These are phyloP conservation scores for Anas flavirostris DNA, from an alignment of 2,797 vertebrate species.

Conservation along the genomic window DNA sequence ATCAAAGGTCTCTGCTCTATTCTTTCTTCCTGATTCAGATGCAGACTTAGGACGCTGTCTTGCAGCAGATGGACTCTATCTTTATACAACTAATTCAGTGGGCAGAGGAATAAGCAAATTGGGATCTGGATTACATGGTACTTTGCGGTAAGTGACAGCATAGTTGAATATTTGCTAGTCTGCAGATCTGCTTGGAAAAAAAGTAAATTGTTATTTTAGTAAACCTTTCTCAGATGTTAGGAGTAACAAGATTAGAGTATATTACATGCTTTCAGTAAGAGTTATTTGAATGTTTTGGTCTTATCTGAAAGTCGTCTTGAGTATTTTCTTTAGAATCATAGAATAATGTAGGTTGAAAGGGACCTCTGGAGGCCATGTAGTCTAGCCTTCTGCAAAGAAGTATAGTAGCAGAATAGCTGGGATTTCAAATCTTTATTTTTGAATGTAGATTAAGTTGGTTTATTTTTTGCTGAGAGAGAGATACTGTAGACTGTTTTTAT, in stretches of 20 bases:
- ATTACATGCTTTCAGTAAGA: not conserved
- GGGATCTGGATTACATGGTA: conserved; percentile 97
- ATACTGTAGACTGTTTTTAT: not conserved
- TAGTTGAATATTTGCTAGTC: not conserved
- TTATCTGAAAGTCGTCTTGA: not conserved
- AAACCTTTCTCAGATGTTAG: not conserved
- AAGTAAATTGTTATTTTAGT: not conserved
- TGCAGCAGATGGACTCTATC: conserved; percentile 95
- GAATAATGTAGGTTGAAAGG: not conserved
- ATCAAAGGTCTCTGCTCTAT: not conserved
- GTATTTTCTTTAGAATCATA: not conserved
- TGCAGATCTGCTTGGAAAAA: not conserved
- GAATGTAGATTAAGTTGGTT: not conserved
- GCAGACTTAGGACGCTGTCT: conserved; percentile 97
- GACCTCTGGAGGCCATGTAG: not conserved
- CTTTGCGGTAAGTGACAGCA: conserved; percentile 88
- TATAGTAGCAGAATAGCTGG: not conserved
- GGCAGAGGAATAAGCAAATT: conserved; percentile 98
- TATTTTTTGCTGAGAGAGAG: not conserved
- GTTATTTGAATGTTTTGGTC: not conserved
- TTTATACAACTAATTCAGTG: conserved; percentile 97
- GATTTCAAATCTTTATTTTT: not conserved
- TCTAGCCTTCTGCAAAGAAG: not conserved
- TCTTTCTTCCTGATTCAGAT: conserved; percentile 78
- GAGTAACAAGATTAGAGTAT: not conserved